These are phyloP conservation scores for Notarius quadriscutis DNA, from an alignment of 2,113 vertebrate genomes.

Conservation along the genomic window DNA sequence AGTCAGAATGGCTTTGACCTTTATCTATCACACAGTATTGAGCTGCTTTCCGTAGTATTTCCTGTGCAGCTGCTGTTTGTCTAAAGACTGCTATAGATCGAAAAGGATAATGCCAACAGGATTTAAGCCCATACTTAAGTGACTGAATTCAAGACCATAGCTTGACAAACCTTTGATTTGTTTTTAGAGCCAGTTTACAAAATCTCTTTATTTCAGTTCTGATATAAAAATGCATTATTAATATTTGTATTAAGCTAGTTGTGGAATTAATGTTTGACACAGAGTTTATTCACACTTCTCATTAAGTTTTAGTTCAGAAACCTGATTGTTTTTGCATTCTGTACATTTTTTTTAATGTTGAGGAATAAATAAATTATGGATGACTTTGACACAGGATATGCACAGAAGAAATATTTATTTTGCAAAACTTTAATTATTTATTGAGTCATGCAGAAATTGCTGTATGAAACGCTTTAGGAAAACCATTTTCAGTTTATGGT, in stretches of 20 bases:
- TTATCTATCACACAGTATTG: constrained; percentile 62
- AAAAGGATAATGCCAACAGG: constrained; percentile 49
- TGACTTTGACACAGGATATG: constrained; percentile 54
- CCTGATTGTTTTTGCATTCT: constrained; percentile 68
- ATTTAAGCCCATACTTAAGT: constrained; percentile 48
- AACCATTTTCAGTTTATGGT: not conserved
- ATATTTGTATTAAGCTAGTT: constrained; percentile 47
- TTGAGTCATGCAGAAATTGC: not conserved
- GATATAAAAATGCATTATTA: constrained; percentile 28
- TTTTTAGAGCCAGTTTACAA: constrained; percentile 7
- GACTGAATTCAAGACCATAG: constrained; percentile 34
- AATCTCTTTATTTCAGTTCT: constrained; percentile 9
- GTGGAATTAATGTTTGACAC: constrained; percentile 49
- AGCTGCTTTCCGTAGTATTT: constrained; percentile 55
- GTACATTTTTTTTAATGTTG: constrained; percentile 72
- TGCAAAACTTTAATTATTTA: not conserved
- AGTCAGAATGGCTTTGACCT: constrained; percentile 65
- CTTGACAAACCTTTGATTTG: constrained; percentile 42
- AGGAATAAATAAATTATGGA: constrained; percentile 73
- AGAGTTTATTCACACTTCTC: constrained; percentile 55
- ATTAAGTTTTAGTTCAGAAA: constrained; percentile 56
- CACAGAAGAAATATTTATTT: constrained; percentile 45
- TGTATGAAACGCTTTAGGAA: not conserved
- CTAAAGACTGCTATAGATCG: constrained; percentile 51
- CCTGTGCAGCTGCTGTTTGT: constrained; percentile 55